Evolutionary conservation across 1,140 invertebrate genomes (phyloP), one percentile per base, ranked within the genome.

Genomic region (Orchestia grillus): DNA sequence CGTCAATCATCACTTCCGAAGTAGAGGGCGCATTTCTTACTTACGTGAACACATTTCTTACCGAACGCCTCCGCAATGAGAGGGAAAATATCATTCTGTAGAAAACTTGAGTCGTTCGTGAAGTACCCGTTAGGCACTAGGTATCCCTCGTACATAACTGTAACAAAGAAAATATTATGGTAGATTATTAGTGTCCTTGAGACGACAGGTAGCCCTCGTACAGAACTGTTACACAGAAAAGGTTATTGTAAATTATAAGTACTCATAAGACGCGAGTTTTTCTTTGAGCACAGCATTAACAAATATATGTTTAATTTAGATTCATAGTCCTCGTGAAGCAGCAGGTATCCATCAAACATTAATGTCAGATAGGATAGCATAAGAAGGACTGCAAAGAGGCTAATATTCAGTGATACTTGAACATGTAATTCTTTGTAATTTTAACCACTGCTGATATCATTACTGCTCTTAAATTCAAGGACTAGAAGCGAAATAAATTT

Each of bases 101-200:
- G 42, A n/a, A 96, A 96, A 0, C 95, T 94, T 0, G 87, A 47
- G 45, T 96, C 96, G 28, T 96, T 62, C 6, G 95, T 41, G 43
- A 0, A 91, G 96, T 96, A 96, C 23, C 42, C 44, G 19, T 96
- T 95, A 43, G 96, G 96, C 15, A 95, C 44, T n/a, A 96, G 6
- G 96, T 91, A 96, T 47, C 96, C 96, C 44, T 96, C 96, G 96
- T 96, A 96, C 43, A 95, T 53, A 15, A 96, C 96, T 96, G 96
- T 42, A 95, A 95, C 42, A 62, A 44, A n/a, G 43, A 62, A 15
- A 87, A 41, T 43, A 87, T 47, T 47, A 87, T 28, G 28, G 44
- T 11, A 77, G 0, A 1, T 41, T 77, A 42, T 53, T 8, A 36
- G 62, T 77, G 36, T 23, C 28, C 36, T 8, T 77, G 62, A 15